phyloP scores from a whole-genome alignment of 2,113 vertebrate genomes.

The Glaucidium brasilianum region DNA sequence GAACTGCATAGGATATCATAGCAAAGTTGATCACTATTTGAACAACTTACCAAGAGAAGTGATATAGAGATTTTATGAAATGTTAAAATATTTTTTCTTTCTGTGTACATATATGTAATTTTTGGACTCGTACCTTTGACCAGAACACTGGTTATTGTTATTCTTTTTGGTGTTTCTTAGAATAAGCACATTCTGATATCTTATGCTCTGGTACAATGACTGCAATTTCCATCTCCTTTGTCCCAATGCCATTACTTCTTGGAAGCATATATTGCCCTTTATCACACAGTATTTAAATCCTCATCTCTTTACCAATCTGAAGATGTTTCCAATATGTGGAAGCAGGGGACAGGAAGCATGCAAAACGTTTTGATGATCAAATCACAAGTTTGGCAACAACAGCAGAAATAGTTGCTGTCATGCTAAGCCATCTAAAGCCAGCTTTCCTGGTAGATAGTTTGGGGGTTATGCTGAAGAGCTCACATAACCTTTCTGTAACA shows the following conservation, averaged over 20 bases:
- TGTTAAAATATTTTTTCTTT: background rate
- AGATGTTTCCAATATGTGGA: background rate
- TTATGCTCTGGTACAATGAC: background rate
- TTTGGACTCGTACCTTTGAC: background rate
- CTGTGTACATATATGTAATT: background rate
- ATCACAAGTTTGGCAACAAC: background rate
- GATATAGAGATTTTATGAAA: background rate
- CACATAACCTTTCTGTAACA: background rate
- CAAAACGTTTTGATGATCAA: background rate
- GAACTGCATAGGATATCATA: background rate
- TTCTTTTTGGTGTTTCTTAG: background rate
- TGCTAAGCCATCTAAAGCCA: background rate
- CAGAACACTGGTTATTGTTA: background rate
- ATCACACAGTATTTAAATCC: background rate
- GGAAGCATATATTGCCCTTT: background rate
- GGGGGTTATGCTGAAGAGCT: background rate
- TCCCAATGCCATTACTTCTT: background rate
- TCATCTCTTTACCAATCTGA: background rate
- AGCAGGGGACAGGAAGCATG: accelerated
- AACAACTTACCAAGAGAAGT: background rate
- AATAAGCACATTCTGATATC: background rate
- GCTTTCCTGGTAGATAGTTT: background rate
- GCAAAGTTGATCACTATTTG: background rate
- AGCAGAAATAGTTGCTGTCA: background rate
- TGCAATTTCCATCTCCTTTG: background rate